Conservation (phyloP, 2,797 vertebrate genomes). For the Dryobates pubescens region DNA sequence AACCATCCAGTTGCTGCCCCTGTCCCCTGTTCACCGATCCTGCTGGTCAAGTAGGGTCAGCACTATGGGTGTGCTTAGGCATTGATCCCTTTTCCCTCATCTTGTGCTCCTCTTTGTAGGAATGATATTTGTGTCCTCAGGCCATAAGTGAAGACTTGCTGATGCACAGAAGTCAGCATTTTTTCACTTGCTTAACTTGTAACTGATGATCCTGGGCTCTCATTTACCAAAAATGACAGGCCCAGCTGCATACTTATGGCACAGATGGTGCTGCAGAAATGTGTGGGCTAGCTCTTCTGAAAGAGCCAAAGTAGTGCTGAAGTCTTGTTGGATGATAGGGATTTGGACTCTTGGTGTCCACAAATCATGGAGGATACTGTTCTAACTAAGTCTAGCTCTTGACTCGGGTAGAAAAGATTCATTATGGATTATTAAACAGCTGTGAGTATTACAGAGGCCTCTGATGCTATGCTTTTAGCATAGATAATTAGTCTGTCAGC, state of each 20-base stretch:
- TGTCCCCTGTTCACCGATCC: neutral
- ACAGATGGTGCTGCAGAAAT: slow-evolving; percentile 61
- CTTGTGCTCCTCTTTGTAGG: neutral
- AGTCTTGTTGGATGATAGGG: slow-evolving; percentile 45
- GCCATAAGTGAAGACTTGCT: neutral
- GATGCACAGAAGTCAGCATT: slow-evolving; percentile 29
- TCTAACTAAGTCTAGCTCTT: slow-evolving; percentile 36
- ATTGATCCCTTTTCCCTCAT: neutral
- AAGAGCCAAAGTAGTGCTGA: slow-evolving; percentile 6
- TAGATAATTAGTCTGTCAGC: neutral
- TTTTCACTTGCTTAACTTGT: slow-evolving; percentile 47
- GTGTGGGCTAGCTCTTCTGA: slow-evolving; percentile 52
- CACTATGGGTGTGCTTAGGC: neutral
- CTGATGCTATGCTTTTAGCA: slow-evolving; percentile 35
- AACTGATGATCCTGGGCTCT: slow-evolving; percentile 52
- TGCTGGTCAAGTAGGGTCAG: neutral
- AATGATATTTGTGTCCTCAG: neutral
- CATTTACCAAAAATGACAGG: slow-evolving; percentile 62
- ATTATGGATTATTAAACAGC: slow-evolving; percentile 44
- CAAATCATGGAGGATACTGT: slow-evolving; percentile 14
- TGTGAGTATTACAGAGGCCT: slow-evolving; percentile 40
- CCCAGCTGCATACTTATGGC: slow-evolving; percentile 47
- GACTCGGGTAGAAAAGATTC: slow-evolving; percentile 15
- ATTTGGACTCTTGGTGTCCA: neutral
- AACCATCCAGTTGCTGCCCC: neutral